These are phyloP conservation scores for Spodoptera exigua DNA, from an alignment of 2,888 invertebrate species.

Conservation along the genomic window DNA sequence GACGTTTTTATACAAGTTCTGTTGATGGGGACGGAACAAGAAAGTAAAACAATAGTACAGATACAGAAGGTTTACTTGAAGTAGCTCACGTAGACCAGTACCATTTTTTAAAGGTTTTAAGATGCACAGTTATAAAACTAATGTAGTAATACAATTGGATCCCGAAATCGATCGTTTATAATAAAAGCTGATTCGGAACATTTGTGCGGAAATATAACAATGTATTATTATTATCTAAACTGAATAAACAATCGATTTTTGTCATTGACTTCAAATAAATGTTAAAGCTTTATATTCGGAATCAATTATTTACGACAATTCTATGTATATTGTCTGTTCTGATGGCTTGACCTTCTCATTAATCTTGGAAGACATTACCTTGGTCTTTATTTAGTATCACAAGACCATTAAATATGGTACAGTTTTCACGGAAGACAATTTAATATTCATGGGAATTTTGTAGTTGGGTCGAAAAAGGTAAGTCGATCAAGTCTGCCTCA, in stretches of 20 bases:
- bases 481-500: conserved; percentile 22
- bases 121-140: too few relatives aligned
- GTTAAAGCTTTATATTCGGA: too few relatives aligned
- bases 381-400: conserved; percentile 2
- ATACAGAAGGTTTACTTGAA: conserved; percentile 11
- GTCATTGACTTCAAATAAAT: too few relatives aligned
- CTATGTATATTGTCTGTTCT: not conserved
- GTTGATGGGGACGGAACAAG: conserved; percentile 11
- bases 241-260: too few relatives aligned
- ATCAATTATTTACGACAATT: not conserved
- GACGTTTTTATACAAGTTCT: conserved; percentile 21
- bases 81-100: conserved; percentile 8
- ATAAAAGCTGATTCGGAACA: too few relatives aligned
- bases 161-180: too few relatives aligned
- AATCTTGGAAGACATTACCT: not conserved
- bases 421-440: conserved; percentile 25
- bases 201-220: too few relatives aligned
- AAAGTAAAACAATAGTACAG: conserved; percentile 16
- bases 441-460: conserved; percentile 13
- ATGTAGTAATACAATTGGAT: too few relatives aligned
- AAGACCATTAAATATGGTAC: conserved; percentile 14
- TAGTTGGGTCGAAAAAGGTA: conserved; percentile 4
- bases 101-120: too few relatives aligned
- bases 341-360: not conserved
- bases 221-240: too few relatives aligned